Evolutionary conservation across 2,888 invertebrate species (phyloP).

Genomic region (Fragum sueziense): DNA sequence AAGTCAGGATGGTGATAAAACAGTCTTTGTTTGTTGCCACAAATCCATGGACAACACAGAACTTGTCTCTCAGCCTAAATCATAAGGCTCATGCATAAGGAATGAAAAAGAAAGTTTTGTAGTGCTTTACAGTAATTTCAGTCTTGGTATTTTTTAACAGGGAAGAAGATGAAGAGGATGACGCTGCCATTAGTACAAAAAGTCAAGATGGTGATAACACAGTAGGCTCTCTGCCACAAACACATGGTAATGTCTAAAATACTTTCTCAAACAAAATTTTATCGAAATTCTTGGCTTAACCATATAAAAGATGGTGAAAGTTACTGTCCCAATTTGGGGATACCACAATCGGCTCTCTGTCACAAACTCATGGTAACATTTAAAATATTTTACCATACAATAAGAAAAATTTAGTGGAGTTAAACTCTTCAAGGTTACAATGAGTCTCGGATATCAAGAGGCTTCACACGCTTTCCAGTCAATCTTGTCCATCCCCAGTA

Average conservation of each 20-base stretch:
- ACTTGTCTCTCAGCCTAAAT: slow-evolving; percentile 55
- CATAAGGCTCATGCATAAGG: slow-evolving; percentile 70
- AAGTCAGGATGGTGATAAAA: slow-evolving; percentile 79
- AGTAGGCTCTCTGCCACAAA: slow-evolving; percentile 58
- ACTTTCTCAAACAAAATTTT: slow-evolving; percentile 30
- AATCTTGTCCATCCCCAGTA: too few species aligned
- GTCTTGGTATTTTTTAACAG: too few species aligned
- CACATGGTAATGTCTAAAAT: slow-evolving; percentile 23
- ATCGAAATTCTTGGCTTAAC: slow-evolving; percentile 70
- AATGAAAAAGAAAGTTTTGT: background rate
- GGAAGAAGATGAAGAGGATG: slow-evolving; percentile 80
- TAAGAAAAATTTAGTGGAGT: too few species aligned
- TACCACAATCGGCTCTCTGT: slow-evolving; percentile 69
- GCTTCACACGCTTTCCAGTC: too few species aligned
- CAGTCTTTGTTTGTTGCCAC: slow-evolving; percentile 63
- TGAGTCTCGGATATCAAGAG: too few species aligned
- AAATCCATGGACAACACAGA: slow-evolving; percentile 72
- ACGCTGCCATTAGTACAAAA: slow-evolving; percentile 75
- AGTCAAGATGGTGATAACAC: slow-evolving; percentile 80
- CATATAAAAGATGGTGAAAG: slow-evolving; percentile 76
- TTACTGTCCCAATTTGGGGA: slow-evolving; percentile 79
- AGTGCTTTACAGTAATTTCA: background rate
- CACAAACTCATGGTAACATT: slow-evolving; percentile 45
- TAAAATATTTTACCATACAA: too few species aligned
- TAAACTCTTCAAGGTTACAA: too few species aligned